Conservation (phyloP, 2,888 invertebrate genomes). For the Eudasyphora cyanicolor region DNA sequence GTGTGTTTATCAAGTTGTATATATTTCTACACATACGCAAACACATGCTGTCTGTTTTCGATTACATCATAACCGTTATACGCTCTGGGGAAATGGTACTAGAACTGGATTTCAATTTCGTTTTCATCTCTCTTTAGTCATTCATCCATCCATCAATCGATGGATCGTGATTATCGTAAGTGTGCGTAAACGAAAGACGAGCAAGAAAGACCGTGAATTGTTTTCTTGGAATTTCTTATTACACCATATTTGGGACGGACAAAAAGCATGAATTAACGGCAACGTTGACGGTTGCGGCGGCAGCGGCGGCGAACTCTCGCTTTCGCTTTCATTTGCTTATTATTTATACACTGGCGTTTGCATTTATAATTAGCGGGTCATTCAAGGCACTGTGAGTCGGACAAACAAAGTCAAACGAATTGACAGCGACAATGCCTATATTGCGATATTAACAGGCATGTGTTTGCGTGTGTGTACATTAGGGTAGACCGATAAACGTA, state of each 20-base stretch:
- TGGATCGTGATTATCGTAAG: neutral
- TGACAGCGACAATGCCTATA: no score
- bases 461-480: no score
- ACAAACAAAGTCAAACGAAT: neutral
- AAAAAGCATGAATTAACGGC: neutral
- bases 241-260: conserved; percentile 13
- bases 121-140: neutral
- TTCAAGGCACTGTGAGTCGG: neutral
- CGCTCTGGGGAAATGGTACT: neutral
- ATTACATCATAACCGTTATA: conserved; percentile 10
- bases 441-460: no score
- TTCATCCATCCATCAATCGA: neutral
- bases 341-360: conserved; percentile 33
- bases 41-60: neutral
- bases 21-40: neutral
- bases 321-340: conserved; percentile 58
- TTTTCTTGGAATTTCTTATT: conserved; percentile 40
- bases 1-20: neutral
- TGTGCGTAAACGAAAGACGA: conserved; percentile 4
- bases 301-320: conserved; percentile 46
- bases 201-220: neutral
- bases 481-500: no score
- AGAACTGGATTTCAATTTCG: conserved; percentile 29
- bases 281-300: no score
- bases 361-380: conserved; percentile 34